Percentiles rank a stretch among this genome's conserved stretches.
These are phyloP conservation scores for Myrmecophaga tridactyla DNA, from an alignment of 2,113 vertebrate genomes.

Conservation along the genomic window DNA sequence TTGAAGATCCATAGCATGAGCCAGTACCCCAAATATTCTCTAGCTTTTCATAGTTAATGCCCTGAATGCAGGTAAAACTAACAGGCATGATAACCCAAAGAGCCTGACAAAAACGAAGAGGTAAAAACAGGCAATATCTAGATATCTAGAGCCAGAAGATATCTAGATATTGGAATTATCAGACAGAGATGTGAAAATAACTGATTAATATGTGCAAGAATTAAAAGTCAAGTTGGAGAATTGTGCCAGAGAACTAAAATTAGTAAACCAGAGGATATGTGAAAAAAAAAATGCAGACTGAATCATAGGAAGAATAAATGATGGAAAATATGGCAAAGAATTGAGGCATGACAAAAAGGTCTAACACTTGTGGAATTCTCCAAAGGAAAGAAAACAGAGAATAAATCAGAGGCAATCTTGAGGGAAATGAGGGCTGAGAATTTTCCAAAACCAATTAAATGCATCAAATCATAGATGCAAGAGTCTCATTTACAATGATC, in stretches of 20 bases:
- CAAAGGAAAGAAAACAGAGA: neutral
- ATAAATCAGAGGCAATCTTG: neutral
- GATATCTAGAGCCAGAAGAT: too few species aligned
- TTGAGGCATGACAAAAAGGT: neutral
- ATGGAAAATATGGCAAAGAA: neutral
- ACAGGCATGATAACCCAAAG: neutral
- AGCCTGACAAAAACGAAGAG: neutral
- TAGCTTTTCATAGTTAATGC: rapidly evolving
- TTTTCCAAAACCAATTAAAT: neutral
- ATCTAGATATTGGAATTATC: neutral
- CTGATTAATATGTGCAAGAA: neutral
- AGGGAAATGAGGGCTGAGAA: neutral
- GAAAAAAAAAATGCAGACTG: neutral
- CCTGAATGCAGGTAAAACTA: neutral
- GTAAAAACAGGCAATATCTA: neutral
- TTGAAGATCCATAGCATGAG: neutral
- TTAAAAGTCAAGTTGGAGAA: neutral
- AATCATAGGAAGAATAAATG: neutral
- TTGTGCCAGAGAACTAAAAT: neutral
- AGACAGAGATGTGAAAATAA: neutral
- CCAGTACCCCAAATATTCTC: neutral
- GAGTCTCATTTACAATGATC: neutral
- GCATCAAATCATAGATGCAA: neutral
- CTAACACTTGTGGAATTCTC: neutral
- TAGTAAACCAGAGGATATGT: neutral